Base-by-base conservation (phyloP, 1,140 invertebrate genomes). In the Bombus fervidus region DNA sequence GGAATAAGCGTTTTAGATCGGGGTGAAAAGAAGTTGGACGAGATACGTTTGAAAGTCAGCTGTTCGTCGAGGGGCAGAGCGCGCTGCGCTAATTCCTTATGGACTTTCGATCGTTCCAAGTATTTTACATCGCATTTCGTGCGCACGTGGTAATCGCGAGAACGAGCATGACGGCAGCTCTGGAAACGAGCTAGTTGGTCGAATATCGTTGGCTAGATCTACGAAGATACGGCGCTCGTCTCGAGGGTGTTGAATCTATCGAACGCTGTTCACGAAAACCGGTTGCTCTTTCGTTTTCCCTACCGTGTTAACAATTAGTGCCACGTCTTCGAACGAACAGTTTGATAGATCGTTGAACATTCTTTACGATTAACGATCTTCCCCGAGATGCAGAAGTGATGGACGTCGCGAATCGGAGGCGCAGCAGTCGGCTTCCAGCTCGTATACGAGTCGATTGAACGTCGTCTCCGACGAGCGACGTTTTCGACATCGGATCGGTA, bases 271-370 rank as follows among this genome's bases (percentile, higher is more conserved):
- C 18, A 5, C 22, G 6, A 62, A 18, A 39, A 57, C 47, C 31
- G 47, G 47, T 73, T 34, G 34, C n/a, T 81, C 47, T 22, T 34
- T 53, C 25, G 31, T 81, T 62, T 22, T 6, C 57, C 31, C 8
- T 28, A 4, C 25, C 1, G 81, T 28, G 59, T 39, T 76, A n/a
- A 76, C 31, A 71, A 84, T 84, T 71, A 79, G 76, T 79, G 82
- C 76, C 47, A 84, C 82, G 82, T 84, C n/a, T 43, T 57, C n/a
- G 43, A 59, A 28, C 39, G 53, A 37, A 37, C 53, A 18, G 75
- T 84, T 84, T 76, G 82, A 79, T 37, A 76, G 82, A 53, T 84
- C 82, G 9, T 43, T 84, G 66, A 79, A 71, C 47, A 84, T 84
- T 25, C 75, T 84, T 5, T 84, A 84, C 66, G 82, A 79, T 28